Base-by-base conservation (phyloP, 2,888 invertebrate species). In the Diarsia dahlii region DNA sequence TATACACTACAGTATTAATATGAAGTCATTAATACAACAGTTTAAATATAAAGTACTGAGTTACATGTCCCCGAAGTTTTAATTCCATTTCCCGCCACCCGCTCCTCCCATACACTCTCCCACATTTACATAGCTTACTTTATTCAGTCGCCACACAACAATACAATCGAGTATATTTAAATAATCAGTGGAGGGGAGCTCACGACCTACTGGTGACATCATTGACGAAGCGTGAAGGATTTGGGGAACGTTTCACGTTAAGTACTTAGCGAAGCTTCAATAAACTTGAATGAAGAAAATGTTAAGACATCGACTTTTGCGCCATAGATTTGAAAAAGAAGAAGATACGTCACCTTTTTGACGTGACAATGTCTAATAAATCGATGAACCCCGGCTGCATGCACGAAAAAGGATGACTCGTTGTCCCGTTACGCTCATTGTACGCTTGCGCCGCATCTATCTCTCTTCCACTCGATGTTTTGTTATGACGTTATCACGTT, bases 71-170 rank as follows among this genome's bases (percentile, higher is more conserved):
- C 20, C 10, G 5, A 18, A 70, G 13, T 50, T 20, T 39, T 39
- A 1, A 34, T 18, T 10, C 10, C 3, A 23, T 9, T 10, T 23
- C n/a, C 45, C 80, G 84, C 84, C 80, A 1, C 10, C 15, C 76
- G 74, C 85, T 86, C 46, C 23, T 84, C 34, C 10, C 58, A 13
- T 63, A 58, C 45, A 64, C 62, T 71, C 66, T n/a, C 18, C 39
- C 18, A 65, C n/a, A 92, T 93, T 92, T 92, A 90, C 93, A 93
- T 91, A 91, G 91, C 89, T 88, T 91, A 90, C 91, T 93, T 92
- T 92, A 93, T 92, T 91, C 91, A 90, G 91, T 88, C 88, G 50
- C 87, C 87, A 89, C 91, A 90, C 90, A 90, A 93, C 92, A 91
- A 65, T 90, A 89, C 89, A 93, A 92, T 91, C 88, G 89, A 87